These are phyloP conservation scores for Bruchidius siliquastri DNA, from an alignment of 2,888 invertebrate species.

Conservation along the genomic window DNA sequence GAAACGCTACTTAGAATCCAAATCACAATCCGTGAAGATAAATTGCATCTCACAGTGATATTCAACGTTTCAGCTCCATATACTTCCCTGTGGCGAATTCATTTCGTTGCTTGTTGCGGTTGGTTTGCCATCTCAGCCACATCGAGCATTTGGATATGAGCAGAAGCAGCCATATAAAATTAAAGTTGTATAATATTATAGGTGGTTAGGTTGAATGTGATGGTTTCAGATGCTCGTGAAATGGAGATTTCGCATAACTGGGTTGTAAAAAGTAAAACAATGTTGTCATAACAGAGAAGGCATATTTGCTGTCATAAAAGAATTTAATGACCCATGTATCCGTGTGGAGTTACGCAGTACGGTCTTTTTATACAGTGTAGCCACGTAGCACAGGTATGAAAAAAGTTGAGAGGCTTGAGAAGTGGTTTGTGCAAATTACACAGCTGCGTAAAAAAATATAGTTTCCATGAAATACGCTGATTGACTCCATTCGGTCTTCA, in stretches of 20 bases:
- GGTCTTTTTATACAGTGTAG: not conserved
- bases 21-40: not conserved
- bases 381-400: too few species aligned
- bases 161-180: not conserved
- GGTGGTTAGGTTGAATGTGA: not conserved
- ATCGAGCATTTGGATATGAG: not conserved
- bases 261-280: not conserved
- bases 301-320: not conserved
- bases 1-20: not conserved
- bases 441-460: too few species aligned
- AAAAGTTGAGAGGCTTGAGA: too few species aligned
- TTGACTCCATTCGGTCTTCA: too few species aligned
- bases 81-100: not conserved
- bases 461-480: too few species aligned
- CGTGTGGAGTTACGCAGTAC: not conserved
- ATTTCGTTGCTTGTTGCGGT: not conserved
- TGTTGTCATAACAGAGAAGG: not conserved
- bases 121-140: not conserved
- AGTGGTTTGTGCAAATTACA: too few species aligned
- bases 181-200: not conserved
- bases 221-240: not conserved
- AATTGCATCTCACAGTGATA: not conserved
- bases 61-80: not conserved
- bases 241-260: not conserved
- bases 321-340: not conserved